Evolutionary conservation across 2,113 vertebrate species (phyloP), one percentile per base, ranked within the genome.

Genomic region (Siniperca chuatsi): DNA sequence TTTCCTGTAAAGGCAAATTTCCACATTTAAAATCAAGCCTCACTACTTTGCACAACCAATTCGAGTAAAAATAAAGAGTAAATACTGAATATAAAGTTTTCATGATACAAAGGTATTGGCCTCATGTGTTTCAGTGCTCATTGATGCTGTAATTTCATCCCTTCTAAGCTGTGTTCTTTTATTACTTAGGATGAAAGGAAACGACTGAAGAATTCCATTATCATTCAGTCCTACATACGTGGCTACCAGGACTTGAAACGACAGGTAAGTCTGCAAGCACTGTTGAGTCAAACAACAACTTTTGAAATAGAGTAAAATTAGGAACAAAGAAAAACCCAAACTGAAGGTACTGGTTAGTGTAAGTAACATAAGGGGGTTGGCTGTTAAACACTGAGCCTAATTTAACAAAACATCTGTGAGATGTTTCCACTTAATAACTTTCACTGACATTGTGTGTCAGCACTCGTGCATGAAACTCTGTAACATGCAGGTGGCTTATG

Each of bases 161-260:
- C 6, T 55, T 55, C 0, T 67, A 58, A 80, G 0, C 1, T 80
- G 3, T 74, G 3, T 54, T 13, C 6, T 68, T 81, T 23, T 66
- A 40, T 57, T 35, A 10, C 10, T 46, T 71, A 97, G 98, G 98
- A 99, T 95, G 98, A 99, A 95, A 96, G 98, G 54, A 96, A 96
- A 93, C 96, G 98, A 79, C 86, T 99, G 92, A 99, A 98, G 96
- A 99, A 99, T 93, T 96, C 98, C 84, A 95, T 99, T 85, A 97
- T 99, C 83, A 99, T 99, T 87, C 98, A 99, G 94, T 99, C 98
- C 8, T 99, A 97, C 92, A 95, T 99, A 76, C 96, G 98, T 73
- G 98, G 98, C 18, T 98, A 97, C 89, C 97, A 96, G 93, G 98
- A 98, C 90, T 96, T 98, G 89, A 98, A 98, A 91, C 96, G 96